These are phyloP conservation scores for Polyploca ridens DNA, from an alignment of 2,888 invertebrate genomes.

Conservation along the genomic window DNA sequence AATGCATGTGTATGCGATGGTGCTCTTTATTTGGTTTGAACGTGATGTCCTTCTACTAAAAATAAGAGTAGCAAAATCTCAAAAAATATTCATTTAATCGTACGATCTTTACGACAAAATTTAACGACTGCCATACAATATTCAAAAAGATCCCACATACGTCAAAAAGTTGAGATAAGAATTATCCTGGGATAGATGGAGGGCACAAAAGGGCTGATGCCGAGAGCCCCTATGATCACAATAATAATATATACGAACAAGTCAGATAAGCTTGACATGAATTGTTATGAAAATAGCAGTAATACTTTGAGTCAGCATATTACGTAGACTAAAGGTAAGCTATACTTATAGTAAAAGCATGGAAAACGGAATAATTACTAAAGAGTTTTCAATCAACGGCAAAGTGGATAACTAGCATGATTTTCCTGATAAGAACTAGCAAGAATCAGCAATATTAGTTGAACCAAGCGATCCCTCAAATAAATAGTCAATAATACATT, in stretches of 20 bases:
- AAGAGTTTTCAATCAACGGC: too few relatives aligned
- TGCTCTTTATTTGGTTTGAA: too few relatives aligned
- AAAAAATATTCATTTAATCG: neutral
- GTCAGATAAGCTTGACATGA: neutral
- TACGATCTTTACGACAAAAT: neutral
- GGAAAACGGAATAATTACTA: too few relatives aligned
- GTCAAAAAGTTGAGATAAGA: slow-evolving; percentile 2
- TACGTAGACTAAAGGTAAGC: too few relatives aligned
- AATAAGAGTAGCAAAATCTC: neutral
- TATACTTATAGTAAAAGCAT: too few relatives aligned
- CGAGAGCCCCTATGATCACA: neutral
- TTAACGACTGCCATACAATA: neutral
- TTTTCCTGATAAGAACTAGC: too few relatives aligned
- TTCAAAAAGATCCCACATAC: neutral
- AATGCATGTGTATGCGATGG: too few relatives aligned
- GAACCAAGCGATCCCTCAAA: neutral
- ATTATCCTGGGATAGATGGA: neutral
- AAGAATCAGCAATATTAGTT: neutral
- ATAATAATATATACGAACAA: neutral
- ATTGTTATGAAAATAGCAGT: neutral
- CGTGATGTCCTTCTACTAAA: neutral
- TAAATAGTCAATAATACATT: slow-evolving; percentile 3
- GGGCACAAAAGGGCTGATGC: neutral
- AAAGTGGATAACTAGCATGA: too few relatives aligned
- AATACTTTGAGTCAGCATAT: too few relatives aligned